Evolutionary conservation across 2,113 vertebrate genomes (phyloP).

Genomic region (Muntiacus muntjak): DNA sequence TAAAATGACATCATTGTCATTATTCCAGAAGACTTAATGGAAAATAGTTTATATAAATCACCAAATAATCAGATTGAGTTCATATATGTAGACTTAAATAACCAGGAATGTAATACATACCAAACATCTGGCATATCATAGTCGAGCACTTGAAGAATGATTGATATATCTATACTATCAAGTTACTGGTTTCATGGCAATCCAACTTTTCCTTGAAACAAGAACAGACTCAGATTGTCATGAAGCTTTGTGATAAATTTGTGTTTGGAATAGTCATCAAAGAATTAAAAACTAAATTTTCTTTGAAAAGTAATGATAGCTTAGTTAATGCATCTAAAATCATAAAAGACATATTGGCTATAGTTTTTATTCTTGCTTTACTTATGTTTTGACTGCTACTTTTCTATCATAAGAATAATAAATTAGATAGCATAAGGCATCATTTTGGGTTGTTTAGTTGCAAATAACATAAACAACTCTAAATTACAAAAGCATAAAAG

Average conservation of each 20-base stretch:
- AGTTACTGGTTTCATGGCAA: neutral
- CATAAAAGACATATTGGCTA: neutral
- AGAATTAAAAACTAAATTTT: neutral
- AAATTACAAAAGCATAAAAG: neutral
- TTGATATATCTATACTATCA: neutral
- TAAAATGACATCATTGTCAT: neutral
- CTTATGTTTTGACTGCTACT: neutral
- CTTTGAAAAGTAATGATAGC: neutral
- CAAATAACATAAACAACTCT: neutral
- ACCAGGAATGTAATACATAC: neutral
- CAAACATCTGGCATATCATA: neutral
- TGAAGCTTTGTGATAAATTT: neutral
- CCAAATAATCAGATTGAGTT: neutral
- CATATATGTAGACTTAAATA: neutral
- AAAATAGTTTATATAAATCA: neutral
- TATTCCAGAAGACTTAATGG: neutral
- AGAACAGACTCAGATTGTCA: neutral
- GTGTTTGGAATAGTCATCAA: neutral
- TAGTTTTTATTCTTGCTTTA: neutral
- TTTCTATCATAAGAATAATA: neutral
- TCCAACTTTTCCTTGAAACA: neutral
- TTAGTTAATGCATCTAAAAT: neutral
- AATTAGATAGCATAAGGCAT: neutral
- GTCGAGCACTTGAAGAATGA: neutral
- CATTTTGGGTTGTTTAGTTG: neutral